Percentiles rank a stretch among this genome's conserved stretches.
phyloP scores from a whole-genome alignment of 2,113 vertebrate genomes.

The Eleginops maclovinus region DNA sequence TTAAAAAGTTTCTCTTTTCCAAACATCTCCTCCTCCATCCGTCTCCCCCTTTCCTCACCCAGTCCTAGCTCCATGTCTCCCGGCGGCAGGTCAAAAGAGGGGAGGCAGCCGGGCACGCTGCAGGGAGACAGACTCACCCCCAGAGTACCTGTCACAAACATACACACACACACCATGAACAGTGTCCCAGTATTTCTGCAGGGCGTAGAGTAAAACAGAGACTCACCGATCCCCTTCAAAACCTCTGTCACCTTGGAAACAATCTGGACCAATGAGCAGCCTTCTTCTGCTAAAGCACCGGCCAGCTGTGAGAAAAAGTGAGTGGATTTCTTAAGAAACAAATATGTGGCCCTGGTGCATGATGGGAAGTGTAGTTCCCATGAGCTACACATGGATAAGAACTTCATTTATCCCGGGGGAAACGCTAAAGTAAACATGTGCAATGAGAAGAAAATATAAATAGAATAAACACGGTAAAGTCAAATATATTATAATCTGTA shows the following conservation, averaged over 20 bases:
- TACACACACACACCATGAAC: background rate
- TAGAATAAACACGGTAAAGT: no score
- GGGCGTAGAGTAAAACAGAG: accelerated
- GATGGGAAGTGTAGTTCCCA: no score
- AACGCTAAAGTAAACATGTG: no score
- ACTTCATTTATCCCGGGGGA: no score
- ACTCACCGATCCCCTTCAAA: slow-evolving; percentile 85
- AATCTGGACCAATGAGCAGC: slow-evolving; percentile 86
- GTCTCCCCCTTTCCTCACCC: slow-evolving; percentile 83
- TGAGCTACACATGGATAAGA: no score
- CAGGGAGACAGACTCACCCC: slow-evolving; percentile 94
- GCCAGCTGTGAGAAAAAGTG: slow-evolving; percentile 86
- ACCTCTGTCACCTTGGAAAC: slow-evolving; percentile 76
- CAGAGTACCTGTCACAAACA: slow-evolving; percentile 86
- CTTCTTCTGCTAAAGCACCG: slow-evolving; percentile 91
- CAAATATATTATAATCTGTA: no score
- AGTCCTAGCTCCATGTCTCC: slow-evolving; percentile 94
- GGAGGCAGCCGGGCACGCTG: slow-evolving; percentile 91
- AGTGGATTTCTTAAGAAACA: background rate
- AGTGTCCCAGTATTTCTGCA: background rate
- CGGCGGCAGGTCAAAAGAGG: slow-evolving; percentile 88
- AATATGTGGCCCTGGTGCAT: background rate
- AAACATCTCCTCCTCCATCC: no score
- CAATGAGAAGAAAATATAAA: no score
- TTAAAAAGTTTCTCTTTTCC: background rate